phyloP scores from a whole-genome alignment of 2,113 vertebrate genomes.

The Clarias gariepinus region DNA sequence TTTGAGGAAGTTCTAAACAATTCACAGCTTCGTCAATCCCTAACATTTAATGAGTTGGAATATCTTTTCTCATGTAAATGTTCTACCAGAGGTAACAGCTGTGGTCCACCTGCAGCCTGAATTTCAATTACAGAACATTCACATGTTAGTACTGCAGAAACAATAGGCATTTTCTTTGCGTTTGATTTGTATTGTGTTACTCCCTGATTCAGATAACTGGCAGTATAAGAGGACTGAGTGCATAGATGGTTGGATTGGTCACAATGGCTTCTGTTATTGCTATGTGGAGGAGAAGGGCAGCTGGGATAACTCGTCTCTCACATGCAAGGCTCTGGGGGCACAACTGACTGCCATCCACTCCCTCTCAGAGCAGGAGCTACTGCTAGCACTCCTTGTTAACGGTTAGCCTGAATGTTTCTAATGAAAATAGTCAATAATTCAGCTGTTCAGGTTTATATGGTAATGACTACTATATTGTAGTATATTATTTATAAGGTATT shows the following conservation, averaged over 20 bases:
- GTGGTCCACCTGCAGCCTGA: constrained; percentile 55
- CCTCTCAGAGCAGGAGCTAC: constrained; percentile 82
- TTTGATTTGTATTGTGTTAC: not conserved
- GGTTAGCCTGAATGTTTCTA: constrained; percentile 71
- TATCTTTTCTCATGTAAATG: not conserved
- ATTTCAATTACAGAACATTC: constrained; percentile 20
- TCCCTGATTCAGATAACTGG: constrained; percentile 76
- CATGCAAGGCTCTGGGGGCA: constrained; percentile 73
- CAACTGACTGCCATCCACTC: constrained; percentile 79
- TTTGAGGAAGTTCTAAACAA: not conserved
- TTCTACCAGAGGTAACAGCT: constrained; percentile 56
- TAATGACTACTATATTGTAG: no score
- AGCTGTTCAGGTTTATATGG: not conserved
- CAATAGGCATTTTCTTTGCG: not conserved
- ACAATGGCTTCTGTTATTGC: constrained; percentile 84
- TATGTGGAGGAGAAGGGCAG: constrained; percentile 73
- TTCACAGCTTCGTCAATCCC: not conserved
- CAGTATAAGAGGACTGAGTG: constrained; percentile 82
- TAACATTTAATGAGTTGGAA: not conserved
- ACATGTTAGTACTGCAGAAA: constrained; percentile 15
- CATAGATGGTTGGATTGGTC: constrained; percentile 79
- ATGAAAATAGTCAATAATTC: not conserved
- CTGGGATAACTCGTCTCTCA: constrained; percentile 79
- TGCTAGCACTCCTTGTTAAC: constrained; percentile 74
- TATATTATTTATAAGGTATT: not conserved